Conservation (phyloP, 2,113 vertebrate genomes). For the Odontesthes bonariensis region DNA sequence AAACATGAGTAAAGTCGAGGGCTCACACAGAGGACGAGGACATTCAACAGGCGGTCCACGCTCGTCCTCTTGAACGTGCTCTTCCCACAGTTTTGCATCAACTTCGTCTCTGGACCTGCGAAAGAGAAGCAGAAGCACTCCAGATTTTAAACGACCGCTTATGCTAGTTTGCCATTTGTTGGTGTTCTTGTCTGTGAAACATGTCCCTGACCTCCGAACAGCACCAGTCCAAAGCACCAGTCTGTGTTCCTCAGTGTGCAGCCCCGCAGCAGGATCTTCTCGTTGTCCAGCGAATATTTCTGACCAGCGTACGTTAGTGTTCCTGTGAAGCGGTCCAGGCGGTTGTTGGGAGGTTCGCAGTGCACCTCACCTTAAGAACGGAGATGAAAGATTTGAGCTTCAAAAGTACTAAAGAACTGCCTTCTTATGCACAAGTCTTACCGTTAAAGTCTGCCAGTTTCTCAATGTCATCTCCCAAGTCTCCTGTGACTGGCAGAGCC, state of each 20-base stretch:
- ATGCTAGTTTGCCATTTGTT: neutral
- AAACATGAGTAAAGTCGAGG: too few relatives aligned
- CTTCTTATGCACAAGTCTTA: slow-evolving; percentile 48
- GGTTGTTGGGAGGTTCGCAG: slow-evolving; percentile 95
- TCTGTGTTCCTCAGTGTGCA: slow-evolving; percentile 94
- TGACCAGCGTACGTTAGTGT: slow-evolving; percentile 83
- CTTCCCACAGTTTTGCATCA: slow-evolving; percentile 96
- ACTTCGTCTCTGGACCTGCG: slow-evolving; percentile 93
- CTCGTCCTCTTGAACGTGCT: slow-evolving; percentile 92
- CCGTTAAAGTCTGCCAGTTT: slow-evolving; percentile 90
- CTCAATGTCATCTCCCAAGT: slow-evolving; percentile 87
- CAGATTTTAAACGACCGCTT: neutral
- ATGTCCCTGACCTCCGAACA: slow-evolving; percentile 88
- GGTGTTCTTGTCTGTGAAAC: neutral
- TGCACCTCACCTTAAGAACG: slow-evolving; percentile 86
- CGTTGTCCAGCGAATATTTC: slow-evolving; percentile 89
- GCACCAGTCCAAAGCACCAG: slow-evolving; percentile 95
- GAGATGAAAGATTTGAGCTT: neutral
- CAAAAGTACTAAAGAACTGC: neutral
- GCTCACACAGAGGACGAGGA: slow-evolving; percentile 90
- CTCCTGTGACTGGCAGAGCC: slow-evolving; percentile 88
- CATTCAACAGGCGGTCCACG: slow-evolving; percentile 92
- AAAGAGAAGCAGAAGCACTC: neutral
- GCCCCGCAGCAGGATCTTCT: slow-evolving; percentile 92
- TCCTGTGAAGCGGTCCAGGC: slow-evolving; percentile 90